Conservation (phyloP, 1,140 invertebrate genomes). For the Dolichoris vasculosae region DNA sequence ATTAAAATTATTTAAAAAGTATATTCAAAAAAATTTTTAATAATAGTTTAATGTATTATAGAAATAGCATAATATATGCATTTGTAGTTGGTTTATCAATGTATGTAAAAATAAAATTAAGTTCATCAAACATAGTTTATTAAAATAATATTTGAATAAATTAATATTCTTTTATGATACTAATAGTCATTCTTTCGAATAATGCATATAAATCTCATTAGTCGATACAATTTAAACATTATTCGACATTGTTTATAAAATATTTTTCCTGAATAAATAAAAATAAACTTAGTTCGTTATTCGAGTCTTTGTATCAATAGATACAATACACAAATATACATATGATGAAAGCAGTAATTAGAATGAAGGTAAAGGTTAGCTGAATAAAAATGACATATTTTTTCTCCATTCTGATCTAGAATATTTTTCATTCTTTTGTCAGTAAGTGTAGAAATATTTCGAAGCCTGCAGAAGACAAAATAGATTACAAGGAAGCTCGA, state of each 20-base stretch:
- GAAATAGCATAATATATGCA: no score
- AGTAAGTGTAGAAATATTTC: constrained; percentile 1
- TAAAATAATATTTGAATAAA: no score
- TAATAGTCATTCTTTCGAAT: no score
- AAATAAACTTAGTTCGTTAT: no score
- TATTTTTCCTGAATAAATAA: no score
- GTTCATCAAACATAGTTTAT: no score
- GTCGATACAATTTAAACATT: background rate
- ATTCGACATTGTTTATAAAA: background rate
- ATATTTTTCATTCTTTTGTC: constrained; percentile 37
- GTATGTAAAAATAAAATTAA: no score
- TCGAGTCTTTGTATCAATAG: no score
- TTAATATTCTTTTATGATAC: no score
- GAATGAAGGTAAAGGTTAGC: background rate
- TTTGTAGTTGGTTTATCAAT: no score
- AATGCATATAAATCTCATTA: background rate
- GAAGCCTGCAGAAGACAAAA: constrained; percentile 59
- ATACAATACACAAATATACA: background rate
- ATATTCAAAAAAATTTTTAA: background rate
- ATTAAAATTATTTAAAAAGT: background rate
- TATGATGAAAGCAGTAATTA: background rate
- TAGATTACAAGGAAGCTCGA: constrained; percentile 57
- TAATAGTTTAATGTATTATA: background rate
- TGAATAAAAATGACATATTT: constrained; percentile 45
- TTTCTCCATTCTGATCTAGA: constrained; percentile 47